Evolutionary conservation across 2,797 vertebrate species (phyloP).

Genomic region (Tragopan temminckii): DNA sequence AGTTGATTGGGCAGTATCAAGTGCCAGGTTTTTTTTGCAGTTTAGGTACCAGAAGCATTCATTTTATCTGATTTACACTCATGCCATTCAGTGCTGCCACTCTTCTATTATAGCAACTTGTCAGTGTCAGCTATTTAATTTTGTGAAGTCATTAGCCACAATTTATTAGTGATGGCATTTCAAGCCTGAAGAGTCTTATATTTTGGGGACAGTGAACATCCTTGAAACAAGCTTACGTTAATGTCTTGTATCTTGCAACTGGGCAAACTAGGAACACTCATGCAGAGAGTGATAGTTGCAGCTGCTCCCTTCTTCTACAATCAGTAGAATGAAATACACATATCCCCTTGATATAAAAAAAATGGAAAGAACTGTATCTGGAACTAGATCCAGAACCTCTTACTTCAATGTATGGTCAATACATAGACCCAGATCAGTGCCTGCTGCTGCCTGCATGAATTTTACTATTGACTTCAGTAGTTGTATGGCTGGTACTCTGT

Average conservation of each 20-base stretch:
- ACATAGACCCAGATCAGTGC: neutral
- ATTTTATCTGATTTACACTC: conserved; percentile 19
- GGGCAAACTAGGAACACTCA: neutral
- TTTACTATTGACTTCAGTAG: conserved; percentile 24
- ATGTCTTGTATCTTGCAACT: neutral
- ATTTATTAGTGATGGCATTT: conserved; percentile 26
- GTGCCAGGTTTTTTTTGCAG: neutral
- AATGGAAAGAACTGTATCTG: neutral
- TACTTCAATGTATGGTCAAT: neutral
- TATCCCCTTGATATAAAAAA: neutral
- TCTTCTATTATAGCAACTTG: neutral
- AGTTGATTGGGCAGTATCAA: neutral
- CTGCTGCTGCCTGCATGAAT: neutral
- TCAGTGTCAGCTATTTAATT: conserved; percentile 19
- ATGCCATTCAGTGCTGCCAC: neutral
- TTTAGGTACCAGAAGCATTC: neutral
- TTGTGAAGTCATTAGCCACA: neutral
- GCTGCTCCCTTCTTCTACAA: neutral
- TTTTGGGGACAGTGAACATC: neutral
- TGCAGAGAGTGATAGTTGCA: neutral
- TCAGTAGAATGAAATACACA: neutral
- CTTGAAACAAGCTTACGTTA: neutral
- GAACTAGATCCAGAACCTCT: neutral
- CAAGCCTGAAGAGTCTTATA: neutral
- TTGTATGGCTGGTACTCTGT: neutral